Conservation (phyloP, 2,113 vertebrate genomes). For the Corythaeola cristata region DNA sequence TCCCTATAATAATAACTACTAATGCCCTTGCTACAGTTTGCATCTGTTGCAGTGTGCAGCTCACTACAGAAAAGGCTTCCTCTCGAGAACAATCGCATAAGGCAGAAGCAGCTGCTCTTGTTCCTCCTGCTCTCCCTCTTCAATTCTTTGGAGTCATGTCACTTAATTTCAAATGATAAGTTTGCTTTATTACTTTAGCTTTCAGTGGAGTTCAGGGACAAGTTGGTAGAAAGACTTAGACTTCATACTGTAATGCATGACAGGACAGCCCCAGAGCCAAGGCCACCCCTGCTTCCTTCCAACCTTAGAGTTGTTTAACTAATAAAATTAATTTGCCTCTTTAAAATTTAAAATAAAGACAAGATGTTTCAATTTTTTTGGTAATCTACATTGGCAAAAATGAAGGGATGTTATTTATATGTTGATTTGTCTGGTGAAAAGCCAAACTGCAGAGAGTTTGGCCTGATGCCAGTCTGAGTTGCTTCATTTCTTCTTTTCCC, state of each 20-base stretch:
- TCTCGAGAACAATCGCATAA: conserved; percentile 61
- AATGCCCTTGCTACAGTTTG: conserved; percentile 38
- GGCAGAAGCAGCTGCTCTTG: conserved; percentile 70
- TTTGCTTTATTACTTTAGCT: conserved; percentile 61
- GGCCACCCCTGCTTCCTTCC: background rate
- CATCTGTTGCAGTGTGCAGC: conserved; percentile 51
- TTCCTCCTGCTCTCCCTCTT: conserved; percentile 47
- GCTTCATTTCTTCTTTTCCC: background rate
- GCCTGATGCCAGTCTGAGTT: background rate
- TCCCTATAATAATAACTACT: conserved; percentile 49
- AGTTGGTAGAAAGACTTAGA: conserved; percentile 7
- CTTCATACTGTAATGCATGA: conserved; percentile 44
- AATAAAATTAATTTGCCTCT: conserved; percentile 66
- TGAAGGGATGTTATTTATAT: conserved; percentile 36
- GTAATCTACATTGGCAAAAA: conserved; percentile 48
- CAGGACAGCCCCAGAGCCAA: background rate
- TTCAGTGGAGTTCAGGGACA: conserved; percentile 30
- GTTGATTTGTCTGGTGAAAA: conserved; percentile 12
- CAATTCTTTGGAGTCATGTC: conserved; percentile 55
- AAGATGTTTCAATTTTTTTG: conserved; percentile 60
- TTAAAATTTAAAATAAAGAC: conserved; percentile 69
- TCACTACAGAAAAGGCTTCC: conserved; percentile 42
- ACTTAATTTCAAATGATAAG: conserved; percentile 66
- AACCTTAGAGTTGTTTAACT: conserved; percentile 3
- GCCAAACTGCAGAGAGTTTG: conserved; percentile 33